Percentiles rank a stretch among this genome's conserved stretches.
Evolutionary conservation across 2,113 vertebrate species (phyloP).

Genomic region (Scopus umbretta): DNA sequence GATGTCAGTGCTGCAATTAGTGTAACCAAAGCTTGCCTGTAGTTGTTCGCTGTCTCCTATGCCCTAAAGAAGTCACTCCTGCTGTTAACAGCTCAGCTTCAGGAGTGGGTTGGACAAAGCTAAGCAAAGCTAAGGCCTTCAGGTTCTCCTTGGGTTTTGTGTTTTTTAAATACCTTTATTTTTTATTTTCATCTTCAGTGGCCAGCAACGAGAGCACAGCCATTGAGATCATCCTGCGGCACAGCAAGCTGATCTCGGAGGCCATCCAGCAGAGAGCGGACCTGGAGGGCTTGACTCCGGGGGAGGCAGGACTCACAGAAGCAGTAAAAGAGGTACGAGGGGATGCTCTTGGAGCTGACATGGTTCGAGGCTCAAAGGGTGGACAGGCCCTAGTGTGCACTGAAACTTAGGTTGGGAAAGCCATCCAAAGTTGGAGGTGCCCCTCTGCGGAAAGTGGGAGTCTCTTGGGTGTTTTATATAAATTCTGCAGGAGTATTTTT

Average conservation of each 20-base stretch:
- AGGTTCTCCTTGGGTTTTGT: not conserved
- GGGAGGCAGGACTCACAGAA: slow-evolving; percentile 39
- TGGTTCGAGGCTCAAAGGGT: not conserved
- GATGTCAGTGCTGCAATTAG: not conserved
- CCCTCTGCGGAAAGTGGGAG: not conserved
- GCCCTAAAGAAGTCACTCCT: not conserved
- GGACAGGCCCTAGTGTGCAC: not conserved
- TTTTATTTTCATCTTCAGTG: slow-evolving; percentile 43
- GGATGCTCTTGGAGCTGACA: fast-evolving
- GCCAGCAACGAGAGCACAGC: slow-evolving; percentile 49
- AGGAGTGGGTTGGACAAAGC: not conserved
- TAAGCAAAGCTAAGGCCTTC: not conserved
- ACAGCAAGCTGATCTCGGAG: slow-evolving; percentile 58
- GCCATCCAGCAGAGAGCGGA: slow-evolving; percentile 29
- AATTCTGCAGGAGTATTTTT: not conserved
- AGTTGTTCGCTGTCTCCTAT: not conserved
- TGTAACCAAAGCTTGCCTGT: not conserved
- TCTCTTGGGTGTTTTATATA: not conserved
- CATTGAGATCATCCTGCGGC: slow-evolving; percentile 58
- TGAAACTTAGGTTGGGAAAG: not conserved
- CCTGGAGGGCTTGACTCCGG: not conserved
- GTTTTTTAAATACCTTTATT: not conserved
- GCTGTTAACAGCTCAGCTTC: not conserved
- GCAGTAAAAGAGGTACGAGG: slow-evolving; percentile 59
- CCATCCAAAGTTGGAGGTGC: not conserved